Evolutionary conservation across 2,113 vertebrate genomes (phyloP), one percentile per base, ranked within the genome.

Genomic region (Myrmecophaga tridactyla): DNA sequence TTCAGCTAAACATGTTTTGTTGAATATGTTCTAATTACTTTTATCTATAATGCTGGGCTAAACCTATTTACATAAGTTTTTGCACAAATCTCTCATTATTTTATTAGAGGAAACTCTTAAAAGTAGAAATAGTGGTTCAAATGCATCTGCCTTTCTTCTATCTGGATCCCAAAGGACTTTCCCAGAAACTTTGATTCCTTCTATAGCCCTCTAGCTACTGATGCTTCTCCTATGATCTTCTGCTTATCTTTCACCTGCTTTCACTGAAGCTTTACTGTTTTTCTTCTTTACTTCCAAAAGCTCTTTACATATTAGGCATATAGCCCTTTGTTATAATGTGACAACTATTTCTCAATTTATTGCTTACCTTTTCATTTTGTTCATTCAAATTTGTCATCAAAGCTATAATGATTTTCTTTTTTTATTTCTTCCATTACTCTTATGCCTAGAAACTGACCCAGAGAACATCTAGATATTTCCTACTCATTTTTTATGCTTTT

Each of bases 351-450:
- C 92, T 94, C n/a, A 9, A 3, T 41, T 48, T 83, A 86, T 75
- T 77, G 11, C 65, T 93, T 67, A 60, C 36, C 31, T 97, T 77
- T 58, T 58, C 34, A 39, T 94, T 94, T 77, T 87, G 21, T 69
- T 94, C 48, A 13, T 65, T 84, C 25, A 51, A 41, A 92, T 53
- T 31, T 62, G 1, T 48, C 46, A 62, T 48, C 34, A 15, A 7
- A 7, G 4, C 29, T 53, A 13, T 89, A 25, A 73, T 48, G 34
- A n/a, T 73, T 85, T 80, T 82, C 72, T 23, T 91, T 48, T 34
- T 18, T 87, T 39, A 51, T 80, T 60, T 72, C 21, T 89, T 87
- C 29, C 36, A 27, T 84, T 58, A 46, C 1, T 29, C 96, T 60
- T 82, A 39, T 39, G 31, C 29, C 21, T 88, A 78, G 70, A 95